Evolutionary conservation across 2,113 vertebrate species (phyloP), one percentile per base, ranked within the genome.

Genomic region (Megalops atlanticus): DNA sequence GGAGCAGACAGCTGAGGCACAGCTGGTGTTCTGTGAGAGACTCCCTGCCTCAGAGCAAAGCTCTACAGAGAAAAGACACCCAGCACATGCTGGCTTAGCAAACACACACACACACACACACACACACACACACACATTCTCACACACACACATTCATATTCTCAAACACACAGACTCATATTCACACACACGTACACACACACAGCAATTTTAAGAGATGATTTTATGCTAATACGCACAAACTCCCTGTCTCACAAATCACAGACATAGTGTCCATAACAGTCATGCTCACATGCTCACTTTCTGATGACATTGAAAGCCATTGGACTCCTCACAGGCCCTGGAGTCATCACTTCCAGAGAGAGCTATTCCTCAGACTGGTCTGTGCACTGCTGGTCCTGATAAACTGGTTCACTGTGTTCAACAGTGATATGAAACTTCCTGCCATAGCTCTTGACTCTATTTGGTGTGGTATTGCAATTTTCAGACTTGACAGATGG

Each of bases 1-100:
- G 58, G 12, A 12, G n/a, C 21, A 21, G 38, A 74, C 71, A 43
- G 71, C 70, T 80, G 49, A 80, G 41, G 14, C 47, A 39, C 70
- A 80, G 79, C 70, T 74, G 70, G 27, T 80, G 41, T 43, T 45
- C n/a, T n/a, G n/a, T n/a, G n/a, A n/a, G n/a, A n/a, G n/a, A 10
- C 64, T 8, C 35, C 39, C 16, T 27, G 16, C 10, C 78, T 71
- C 45, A 54, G 10, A 39, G 5, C 36, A n/a, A n/a, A n/a, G n/a
- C n/a, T n/a, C n/a, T n/a, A n/a, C n/a, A n/a, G n/a, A n/a, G n/a
- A n/a, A n/a, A n/a, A n/a, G n/a, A n/a, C n/a, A n/a, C n/a, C n/a
- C n/a, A n/a, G n/a, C n/a, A n/a, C n/a, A n/a, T n/a, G n/a, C n/a
- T n/a, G n/a, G n/a, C n/a, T n/a, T n/a, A 49, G 47, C 2, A 18